Conservation (phyloP, 2,888 invertebrate genomes). For the Liopterus haemorrhoidalis region DNA sequence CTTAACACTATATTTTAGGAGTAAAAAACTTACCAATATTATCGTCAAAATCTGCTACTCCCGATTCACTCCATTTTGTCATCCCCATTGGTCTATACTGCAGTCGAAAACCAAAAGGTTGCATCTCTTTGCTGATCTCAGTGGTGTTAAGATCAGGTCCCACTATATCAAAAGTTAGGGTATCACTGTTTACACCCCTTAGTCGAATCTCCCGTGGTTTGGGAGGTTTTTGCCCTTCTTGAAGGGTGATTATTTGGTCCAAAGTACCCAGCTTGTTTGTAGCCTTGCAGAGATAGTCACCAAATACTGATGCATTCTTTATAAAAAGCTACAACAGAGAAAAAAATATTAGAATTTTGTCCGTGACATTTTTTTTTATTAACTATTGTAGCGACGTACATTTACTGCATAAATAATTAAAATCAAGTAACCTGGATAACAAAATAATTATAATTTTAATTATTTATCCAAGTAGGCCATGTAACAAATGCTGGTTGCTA, state of each 20-base stretch:
- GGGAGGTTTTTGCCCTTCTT: slow-evolving; percentile 46
- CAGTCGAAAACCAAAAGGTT: slow-evolving; percentile 6
- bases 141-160: slow-evolving; percentile 38
- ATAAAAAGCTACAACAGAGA: slow-evolving; percentile 34
- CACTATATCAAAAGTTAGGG: slow-evolving; percentile 45
- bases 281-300: slow-evolving; percentile 47
- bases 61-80: slow-evolving; percentile 12
- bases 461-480: too few relatives aligned
- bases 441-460: too few relatives aligned
- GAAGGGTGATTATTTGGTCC: slow-evolving; percentile 44
- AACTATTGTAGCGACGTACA: too few relatives aligned
- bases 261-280: slow-evolving; percentile 46
- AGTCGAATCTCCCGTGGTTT: slow-evolving; percentile 35
- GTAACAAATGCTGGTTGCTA: too few relatives aligned
- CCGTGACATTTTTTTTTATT: too few relatives aligned
- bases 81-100: slow-evolving; percentile 15
- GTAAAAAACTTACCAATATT: too few relatives aligned
- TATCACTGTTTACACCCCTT: slow-evolving; percentile 44
- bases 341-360: too few relatives aligned
- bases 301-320: slow-evolving; percentile 39
- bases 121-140: slow-evolving; percentile 41
- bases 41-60: slow-evolving; percentile 8
- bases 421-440: too few relatives aligned
- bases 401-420: too few relatives aligned
- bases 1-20: too few relatives aligned